These are phyloP conservation scores for Rhynchotus rufescens DNA, from an alignment of 2,797 vertebrate species.

Conservation along the genomic window DNA sequence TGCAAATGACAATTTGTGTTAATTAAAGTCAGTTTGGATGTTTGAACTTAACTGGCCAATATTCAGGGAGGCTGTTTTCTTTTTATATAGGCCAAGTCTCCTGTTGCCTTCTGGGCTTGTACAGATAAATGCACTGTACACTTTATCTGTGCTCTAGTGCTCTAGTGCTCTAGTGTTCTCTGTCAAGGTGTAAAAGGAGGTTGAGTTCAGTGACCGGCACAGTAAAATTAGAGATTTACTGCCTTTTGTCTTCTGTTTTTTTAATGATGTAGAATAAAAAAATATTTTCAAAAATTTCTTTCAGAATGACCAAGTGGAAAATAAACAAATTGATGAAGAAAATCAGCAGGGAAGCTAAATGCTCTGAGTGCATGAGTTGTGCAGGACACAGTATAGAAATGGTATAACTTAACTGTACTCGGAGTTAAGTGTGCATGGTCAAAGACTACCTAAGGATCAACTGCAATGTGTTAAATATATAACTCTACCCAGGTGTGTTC, in stretches of 20 bases:
- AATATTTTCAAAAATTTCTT: not conserved
- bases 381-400: not conserved
- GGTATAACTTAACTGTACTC: not conserved
- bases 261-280: not conserved
- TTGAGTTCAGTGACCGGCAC: not conserved
- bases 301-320: not conserved
- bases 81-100: not conserved
- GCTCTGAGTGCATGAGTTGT: not conserved
- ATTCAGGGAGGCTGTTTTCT: not conserved
- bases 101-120: not conserved
- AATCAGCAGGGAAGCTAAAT: not conserved
- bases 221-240: not conserved
- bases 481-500: not conserved
- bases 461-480: not conserved
- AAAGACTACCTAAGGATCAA: not conserved
- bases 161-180: not conserved
- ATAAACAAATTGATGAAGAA: not conserved
- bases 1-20: not conserved
- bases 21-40: not conserved
- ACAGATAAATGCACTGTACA: not conserved
- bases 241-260: not conserved
- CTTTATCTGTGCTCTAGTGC: not conserved
- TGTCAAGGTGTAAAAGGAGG: not conserved
- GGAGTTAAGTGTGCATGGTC: not conserved
- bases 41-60: not conserved